Percentiles rank a stretch among this genome's conserved stretches.
phyloP scores from a whole-genome alignment of 2,113 vertebrate genomes.

The Columbina picui region DNA sequence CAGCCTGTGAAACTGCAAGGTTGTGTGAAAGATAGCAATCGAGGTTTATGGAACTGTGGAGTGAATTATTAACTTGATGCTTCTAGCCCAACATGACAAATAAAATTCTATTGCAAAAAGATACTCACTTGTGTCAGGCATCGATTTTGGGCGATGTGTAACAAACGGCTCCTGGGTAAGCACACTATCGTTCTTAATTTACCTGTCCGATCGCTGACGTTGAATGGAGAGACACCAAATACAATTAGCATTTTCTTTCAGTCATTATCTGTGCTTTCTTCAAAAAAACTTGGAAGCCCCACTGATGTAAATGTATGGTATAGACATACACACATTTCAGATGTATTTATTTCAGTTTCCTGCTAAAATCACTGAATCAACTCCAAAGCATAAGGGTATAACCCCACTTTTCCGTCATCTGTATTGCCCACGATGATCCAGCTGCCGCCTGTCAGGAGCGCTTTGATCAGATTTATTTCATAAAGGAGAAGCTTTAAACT shows the following conservation, averaged over 20 bases:
- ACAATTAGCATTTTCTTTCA: slow-evolving; percentile 6
- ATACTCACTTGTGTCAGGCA: slow-evolving; percentile 1
- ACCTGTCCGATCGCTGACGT: background rate
- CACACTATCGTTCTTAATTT: slow-evolving; percentile 16
- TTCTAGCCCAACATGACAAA: slow-evolving; percentile 41
- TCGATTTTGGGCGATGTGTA: background rate
- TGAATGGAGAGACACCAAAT: background rate
- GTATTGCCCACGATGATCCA: background rate
- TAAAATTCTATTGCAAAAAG: slow-evolving; percentile 31
- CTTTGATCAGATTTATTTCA: slow-evolving; percentile 12
- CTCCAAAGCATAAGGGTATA: background rate
- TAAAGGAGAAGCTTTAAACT: background rate
- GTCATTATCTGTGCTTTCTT: background rate
- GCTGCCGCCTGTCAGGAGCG: background rate
- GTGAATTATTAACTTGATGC: slow-evolving; percentile 46
- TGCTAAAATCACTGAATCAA: background rate
- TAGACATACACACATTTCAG: background rate
- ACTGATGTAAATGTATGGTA: background rate
- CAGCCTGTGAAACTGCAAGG: slow-evolving; percentile 42
- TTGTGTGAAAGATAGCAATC: slow-evolving; percentile 50
- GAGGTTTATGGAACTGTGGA: background rate
- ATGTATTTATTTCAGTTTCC: background rate
- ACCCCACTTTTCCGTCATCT: background rate
- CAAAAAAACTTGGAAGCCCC: background rate
- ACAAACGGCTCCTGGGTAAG: slow-evolving; percentile 42